These are phyloP conservation scores for Chiloscyllium punctatum DNA, from an alignment of 2,797 vertebrate species.

Conservation along the genomic window DNA sequence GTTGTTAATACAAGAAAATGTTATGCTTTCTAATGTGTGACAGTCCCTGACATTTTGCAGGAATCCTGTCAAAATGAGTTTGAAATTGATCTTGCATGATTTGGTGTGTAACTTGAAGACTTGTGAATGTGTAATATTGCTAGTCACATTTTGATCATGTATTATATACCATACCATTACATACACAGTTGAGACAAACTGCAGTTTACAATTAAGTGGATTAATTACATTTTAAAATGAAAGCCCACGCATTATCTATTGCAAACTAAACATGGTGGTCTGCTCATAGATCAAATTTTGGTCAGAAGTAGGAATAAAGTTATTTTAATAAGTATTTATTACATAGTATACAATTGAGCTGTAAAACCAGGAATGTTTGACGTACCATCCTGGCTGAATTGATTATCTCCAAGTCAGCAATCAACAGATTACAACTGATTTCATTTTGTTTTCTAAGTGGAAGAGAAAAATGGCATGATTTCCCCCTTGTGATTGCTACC, in stretches of 20 bases:
- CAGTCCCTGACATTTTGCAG: background rate
- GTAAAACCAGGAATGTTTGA: background rate
- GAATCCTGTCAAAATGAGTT: background rate
- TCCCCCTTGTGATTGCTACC: background rate
- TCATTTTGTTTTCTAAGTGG: background rate
- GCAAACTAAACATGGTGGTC: background rate
- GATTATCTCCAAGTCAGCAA: background rate
- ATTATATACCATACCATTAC: background rate
- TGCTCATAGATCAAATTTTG: background rate
- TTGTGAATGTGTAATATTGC: background rate
- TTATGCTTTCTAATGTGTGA: background rate
- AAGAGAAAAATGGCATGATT: background rate
- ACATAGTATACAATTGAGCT: background rate
- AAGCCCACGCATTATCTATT: background rate
- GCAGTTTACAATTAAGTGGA: background rate
- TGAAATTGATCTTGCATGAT: background rate
- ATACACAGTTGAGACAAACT: background rate
- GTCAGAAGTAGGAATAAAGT: background rate
- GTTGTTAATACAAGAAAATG: background rate
- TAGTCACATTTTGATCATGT: background rate
- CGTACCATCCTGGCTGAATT: background rate
- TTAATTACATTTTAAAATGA: background rate
- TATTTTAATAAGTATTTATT: background rate
- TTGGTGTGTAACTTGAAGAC: background rate
- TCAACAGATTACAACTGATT: background rate